These are phyloP conservation scores for Oreotrochilus melanogaster DNA, from an alignment of 2,113 vertebrate species.

Conservation along the genomic window DNA sequence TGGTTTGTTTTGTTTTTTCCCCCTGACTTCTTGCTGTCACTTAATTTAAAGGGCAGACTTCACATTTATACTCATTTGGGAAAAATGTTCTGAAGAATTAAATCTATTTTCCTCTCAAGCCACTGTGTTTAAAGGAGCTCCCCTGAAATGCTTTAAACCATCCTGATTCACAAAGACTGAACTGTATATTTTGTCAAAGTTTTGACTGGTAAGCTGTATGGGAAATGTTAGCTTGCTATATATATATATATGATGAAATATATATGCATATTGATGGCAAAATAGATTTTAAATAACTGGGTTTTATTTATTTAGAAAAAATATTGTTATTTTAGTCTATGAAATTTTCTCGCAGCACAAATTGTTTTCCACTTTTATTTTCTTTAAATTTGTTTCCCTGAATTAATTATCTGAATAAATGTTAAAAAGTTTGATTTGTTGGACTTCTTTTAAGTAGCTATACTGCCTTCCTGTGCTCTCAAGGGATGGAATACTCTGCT, in stretches of 20 bases:
- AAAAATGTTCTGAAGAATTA: not conserved
- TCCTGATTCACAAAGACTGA: not conserved
- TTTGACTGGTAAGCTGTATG: accelerated
- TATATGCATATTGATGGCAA: not conserved
- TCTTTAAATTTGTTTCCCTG: not conserved
- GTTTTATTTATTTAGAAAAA: not conserved
- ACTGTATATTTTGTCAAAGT: not conserved
- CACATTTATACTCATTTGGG: not conserved
- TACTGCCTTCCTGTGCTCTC: not conserved
- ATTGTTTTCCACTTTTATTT: not conserved
- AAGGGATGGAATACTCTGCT: not conserved
- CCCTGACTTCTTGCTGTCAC: not conserved
- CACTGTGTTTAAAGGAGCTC: not conserved
- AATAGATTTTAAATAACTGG: not conserved
- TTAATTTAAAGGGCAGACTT: constrained; percentile 40
- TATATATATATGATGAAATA: not conserved
- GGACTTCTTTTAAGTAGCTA: not conserved
- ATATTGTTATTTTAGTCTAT: not conserved
- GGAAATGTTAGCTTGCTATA: not conserved
- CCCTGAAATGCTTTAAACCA: not conserved
- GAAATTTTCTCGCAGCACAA: not conserved
- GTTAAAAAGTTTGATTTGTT: not conserved
- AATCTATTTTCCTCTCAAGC: not conserved
- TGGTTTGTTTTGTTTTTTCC: not conserved
- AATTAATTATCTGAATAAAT: not conserved